A percentile compares a stretch with the other conserved stretches of the same genome.
These are phyloP conservation scores for Ceryle rudis DNA, from an alignment of 2,797 vertebrate species.

Conservation along the genomic window DNA sequence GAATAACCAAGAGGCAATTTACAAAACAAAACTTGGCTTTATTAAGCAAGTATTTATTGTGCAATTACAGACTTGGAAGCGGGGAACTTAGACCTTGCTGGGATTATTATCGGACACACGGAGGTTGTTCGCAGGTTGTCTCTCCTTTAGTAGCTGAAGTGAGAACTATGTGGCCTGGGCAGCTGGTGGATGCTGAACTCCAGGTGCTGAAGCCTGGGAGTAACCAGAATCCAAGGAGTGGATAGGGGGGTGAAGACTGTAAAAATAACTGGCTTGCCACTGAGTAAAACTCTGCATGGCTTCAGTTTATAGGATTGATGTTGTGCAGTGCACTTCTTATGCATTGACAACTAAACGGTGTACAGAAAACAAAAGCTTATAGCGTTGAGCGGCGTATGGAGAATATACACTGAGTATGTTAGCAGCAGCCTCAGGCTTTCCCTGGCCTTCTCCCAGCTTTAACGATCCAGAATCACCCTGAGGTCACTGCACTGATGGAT, in stretches of 20 bases:
- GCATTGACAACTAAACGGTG: background rate
- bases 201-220: background rate
- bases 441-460: background rate
- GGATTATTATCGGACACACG: background rate
- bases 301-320: background rate
- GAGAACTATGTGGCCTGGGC: background rate
- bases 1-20: slow-evolving; percentile 53
- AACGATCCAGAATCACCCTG: background rate
- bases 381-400: background rate
- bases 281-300: background rate
- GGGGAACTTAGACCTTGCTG: slow-evolving; percentile 4
- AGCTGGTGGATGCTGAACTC: background rate
- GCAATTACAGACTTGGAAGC: slow-evolving; percentile 40
- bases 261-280: background rate
- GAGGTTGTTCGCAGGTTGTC: slow-evolving; percentile 15
- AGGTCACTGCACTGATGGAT: background rate
- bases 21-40: slow-evolving; percentile 80
- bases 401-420: slow-evolving; percentile 4
- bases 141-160: background rate
- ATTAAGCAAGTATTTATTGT: slow-evolving; percentile 74
- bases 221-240: background rate
- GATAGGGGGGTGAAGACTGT: background rate
- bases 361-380: background rate
- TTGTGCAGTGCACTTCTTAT: background rate
- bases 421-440: slow-evolving; percentile 32